Base-by-base conservation (phyloP, 1,140 invertebrate species). In the Portunus trituberculatus region DNA sequence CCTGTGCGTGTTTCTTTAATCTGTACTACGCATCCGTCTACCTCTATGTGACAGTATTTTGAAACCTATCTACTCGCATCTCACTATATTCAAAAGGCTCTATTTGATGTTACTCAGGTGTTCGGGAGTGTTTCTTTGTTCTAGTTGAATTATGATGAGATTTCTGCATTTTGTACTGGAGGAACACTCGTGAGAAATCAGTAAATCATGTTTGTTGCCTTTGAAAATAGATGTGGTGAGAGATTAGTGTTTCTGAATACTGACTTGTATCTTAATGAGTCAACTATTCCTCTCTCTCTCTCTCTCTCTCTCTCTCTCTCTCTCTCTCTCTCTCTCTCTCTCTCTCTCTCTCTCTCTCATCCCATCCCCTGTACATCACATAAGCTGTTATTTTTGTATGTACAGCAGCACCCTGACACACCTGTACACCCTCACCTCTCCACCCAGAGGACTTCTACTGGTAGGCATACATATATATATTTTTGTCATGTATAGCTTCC, bases 221-320 rank as follows among this genome's bases (percentile, higher is more conserved):
- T 59, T 59, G 52, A 59, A 20, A 59, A 16, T 20, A 59, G 52
- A 0, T 6, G 39, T 39, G 39, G 39, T 39, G 39, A 39, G 39
- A 39, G 39, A 59, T 2, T 59, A 59, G 52, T 10, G 12, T 59
- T 59, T 20, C 52, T 12, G 20, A 20, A 59, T 10, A 59, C 20
- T 2, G 52, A 10, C 39, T 2, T 39, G 39, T 39, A 39, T 39
- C 39, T 39, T 39, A 59, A 20, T 59, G 52, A 4, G 52, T 59
- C 20, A 59, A n/a, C 67, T 76, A 8, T n/a, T 25, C n/a, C 67
- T 76, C 67, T n/a, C 67, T 76, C 67, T 76, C 67, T n/a, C n/a
- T 76, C 67, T 76, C n/a, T n/a, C 67, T 76, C 67, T 76, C n/a
- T n/a, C 67, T 76, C 67, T 76, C 67, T 76, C 67, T 76, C 67